These are phyloP conservation scores for Falco biarmicus DNA, from an alignment of 2,797 vertebrate genomes.

Conservation along the genomic window DNA sequence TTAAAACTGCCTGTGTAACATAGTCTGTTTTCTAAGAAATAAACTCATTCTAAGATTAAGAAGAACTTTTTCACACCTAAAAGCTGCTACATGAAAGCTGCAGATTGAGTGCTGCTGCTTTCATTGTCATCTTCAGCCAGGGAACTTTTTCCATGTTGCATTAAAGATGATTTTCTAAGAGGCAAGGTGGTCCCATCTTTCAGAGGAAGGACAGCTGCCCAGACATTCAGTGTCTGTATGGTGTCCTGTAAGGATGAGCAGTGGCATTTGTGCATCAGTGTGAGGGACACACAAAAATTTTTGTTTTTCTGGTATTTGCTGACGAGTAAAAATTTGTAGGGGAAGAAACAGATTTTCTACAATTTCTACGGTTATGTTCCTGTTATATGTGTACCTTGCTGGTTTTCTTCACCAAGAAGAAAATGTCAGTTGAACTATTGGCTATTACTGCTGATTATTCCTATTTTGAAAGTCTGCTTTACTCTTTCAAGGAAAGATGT, in stretches of 20 bases:
- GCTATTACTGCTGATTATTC: background rate
- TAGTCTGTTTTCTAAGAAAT: background rate
- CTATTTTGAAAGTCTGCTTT: background rate
- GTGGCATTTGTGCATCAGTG: background rate
- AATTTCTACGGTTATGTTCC: background rate
- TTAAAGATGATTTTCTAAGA: background rate
- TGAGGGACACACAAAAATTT: background rate
- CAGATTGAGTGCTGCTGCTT: background rate
- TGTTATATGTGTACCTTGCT: background rate
- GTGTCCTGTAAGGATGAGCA: background rate
- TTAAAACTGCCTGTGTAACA: background rate
- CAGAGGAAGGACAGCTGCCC: background rate
- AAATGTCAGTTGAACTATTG: background rate
- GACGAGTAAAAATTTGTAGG: background rate
- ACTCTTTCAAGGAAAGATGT: background rate
- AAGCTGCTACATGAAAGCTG: background rate
- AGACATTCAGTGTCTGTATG: too few relatives aligned
- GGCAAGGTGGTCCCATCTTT: too few relatives aligned
- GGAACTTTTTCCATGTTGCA: accelerated
- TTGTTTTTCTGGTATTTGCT: background rate
- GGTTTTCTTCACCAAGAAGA: background rate
- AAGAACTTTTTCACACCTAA: background rate
- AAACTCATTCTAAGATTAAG: background rate
- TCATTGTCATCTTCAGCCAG: background rate
- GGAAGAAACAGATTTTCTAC: background rate